Evolutionary conservation across 2,797 vertebrate genomes (phyloP).

Genomic region (Sebastes baramenuke): DNA sequence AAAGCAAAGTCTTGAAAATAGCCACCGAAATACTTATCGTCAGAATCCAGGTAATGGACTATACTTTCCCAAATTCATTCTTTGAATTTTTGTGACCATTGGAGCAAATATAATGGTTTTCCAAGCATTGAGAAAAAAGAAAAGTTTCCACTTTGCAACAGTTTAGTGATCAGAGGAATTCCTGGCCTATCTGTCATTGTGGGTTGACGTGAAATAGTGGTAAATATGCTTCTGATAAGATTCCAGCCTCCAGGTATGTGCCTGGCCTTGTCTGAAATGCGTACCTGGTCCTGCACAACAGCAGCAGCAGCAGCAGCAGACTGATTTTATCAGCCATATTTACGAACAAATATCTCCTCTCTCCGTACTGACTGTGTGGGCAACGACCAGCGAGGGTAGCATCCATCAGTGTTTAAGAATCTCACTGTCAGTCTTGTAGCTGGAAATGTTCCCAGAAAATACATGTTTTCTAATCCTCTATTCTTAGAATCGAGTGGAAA

Average conservation of each 20-base stretch:
- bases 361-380: constrained; percentile 31
- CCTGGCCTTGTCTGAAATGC: constrained; percentile 77
- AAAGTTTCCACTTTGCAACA: constrained; percentile 63
- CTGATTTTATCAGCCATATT: constrained; percentile 76
- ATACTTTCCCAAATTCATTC: background rate
- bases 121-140: constrained; percentile 1
- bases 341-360: constrained; percentile 61
- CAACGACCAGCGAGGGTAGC: constrained; percentile 28
- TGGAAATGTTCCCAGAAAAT: constrained; percentile 38
- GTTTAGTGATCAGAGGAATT: constrained; percentile 81
- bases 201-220: constrained; percentile 75
- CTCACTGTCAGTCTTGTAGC: background rate
- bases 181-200: constrained; percentile 77
- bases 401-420: constrained; percentile 17
- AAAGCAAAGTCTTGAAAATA: background rate
- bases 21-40: background rate
- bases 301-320: constrained; percentile 22
- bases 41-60: background rate
- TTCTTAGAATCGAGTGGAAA: background rate
- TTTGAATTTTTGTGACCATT: constrained; percentile 21
- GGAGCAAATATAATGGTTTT: constrained; percentile 54
- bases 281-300: constrained; percentile 47
- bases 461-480: background rate
- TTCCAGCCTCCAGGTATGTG: constrained; percentile 79
- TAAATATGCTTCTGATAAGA: constrained; percentile 84